Base-by-base conservation (phyloP, 2,113 vertebrate genomes). In the Nanorana parkeri region DNA sequence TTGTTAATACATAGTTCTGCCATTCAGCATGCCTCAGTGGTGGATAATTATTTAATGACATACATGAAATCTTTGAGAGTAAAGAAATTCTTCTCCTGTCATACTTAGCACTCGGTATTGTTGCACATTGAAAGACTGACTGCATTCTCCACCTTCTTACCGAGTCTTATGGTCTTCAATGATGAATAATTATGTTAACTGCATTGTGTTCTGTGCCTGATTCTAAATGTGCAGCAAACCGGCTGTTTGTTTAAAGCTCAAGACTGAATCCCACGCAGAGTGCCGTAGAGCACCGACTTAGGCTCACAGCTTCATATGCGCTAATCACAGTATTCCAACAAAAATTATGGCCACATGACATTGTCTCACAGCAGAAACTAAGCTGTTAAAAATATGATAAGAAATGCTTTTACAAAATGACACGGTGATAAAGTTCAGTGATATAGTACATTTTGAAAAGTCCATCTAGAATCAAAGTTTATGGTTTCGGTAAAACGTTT, bases 121-220 rank as follows among this genome's bases (percentile, higher is more conserved):
- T 82, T 82, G 17, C 8, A n/a, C 17, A 32, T 15, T 68, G 72
- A n/a, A 60, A 68, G 64, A 26, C 69, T 56, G 41, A 16, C 28
- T 41, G 47, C 17, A 17, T 54, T 83, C 61, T 67, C 29, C 16
- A 8, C 47, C 29, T 28, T 55, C 24, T 64, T 52, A 21, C 15
- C 36, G 3, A 15, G 23, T 28, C 23, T 17, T 21, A 52, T 58
- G 5, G 32, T 73, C 26, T 66, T 73, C 17, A 61, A 85, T 77
- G 68, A 41, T 64, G 19, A 23, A 84, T 67, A 24, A 84, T 56
- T 78, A 68, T 66, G 81, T 61, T 29, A 56, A 83, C 83, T 80
- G 78, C 29, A 82, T 79, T 28, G 74, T 85, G 65, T 56, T 28
- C 32, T 17, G 23, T 0, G n/a, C 0, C 0, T 73, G 75, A 52